Base-by-base conservation (phyloP, 2,888 invertebrate species). In the Parasteatoda lunata region DNA sequence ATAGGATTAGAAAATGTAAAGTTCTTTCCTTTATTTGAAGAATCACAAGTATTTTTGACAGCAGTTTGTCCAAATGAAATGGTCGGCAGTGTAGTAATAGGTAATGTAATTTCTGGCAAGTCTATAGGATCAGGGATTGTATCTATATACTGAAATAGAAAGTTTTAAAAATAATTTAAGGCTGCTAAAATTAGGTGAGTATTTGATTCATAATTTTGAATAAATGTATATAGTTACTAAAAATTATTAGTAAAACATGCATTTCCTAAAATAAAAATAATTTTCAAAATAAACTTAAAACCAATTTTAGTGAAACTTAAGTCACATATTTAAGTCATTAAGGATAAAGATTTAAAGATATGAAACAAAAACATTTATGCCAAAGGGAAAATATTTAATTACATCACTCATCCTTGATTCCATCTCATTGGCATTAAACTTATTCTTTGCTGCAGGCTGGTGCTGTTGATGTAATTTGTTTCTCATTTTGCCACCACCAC, bases 41-140 rank as follows among this genome's bases (percentile, higher is more conserved):
- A 6, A 47, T 45, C 9, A 13, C 51, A 49, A n/a, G 11, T 68
- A 45, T 9, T 51, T 65, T 69, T 73, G 15, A n/a, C 49, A 13
- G 71, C 9, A 45, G 75, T 64, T n/a, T 79, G 48, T 5, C 82
- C 85, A 87, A 94, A 93, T 90, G 93, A 93, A 90, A 94, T 94
- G 89, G 92, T 93, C 3, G 94, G 94, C 90, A 94, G 91, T 76
- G 92, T 93, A n/a, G 93, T 92, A 77, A 94, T 93, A 15, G 94
- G 94, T 84, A 94, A 91, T 70, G 93, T 91, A 89, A 93, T 92
- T 82, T 91, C 91, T 5, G 92, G 91, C 79, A 92, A 90, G 75
- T 91, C 90, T 64, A 91, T 54, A 30, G 52, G 30, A 71, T 85
- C 84, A 15, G 9, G 9, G 30, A 68, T 9, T 15, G 45, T 9